phyloP scores from a whole-genome alignment of 2,113 vertebrate genomes.

The Myanophis thanlyinensis region DNA sequence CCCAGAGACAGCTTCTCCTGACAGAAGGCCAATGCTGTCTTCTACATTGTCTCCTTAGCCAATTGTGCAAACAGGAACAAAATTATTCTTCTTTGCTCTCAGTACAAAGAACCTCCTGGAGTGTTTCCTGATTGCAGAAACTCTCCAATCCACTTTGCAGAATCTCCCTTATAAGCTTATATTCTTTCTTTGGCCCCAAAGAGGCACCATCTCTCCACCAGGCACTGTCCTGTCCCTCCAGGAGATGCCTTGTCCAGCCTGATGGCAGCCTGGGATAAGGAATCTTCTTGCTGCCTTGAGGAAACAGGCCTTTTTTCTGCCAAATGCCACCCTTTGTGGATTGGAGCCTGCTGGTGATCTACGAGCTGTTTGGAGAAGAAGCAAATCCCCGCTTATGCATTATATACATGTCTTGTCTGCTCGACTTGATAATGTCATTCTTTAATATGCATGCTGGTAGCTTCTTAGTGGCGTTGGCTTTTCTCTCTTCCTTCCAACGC shows the following conservation, averaged over 20 bases:
- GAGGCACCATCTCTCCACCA: too few relatives aligned
- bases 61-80: background rate
- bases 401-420: constrained; percentile 66
- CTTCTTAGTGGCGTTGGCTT: constrained; percentile 51
- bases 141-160: background rate
- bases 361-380: constrained; percentile 60
- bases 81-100: background rate
- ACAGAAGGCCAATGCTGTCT: background rate
- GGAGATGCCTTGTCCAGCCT: rapidly evolving
- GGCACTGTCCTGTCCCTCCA: rapidly evolving
- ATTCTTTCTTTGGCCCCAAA: background rate
- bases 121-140: background rate
- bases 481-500: constrained; percentile 30
- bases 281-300: background rate
- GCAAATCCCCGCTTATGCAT: constrained; percentile 45
- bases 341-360: constrained; percentile 59
- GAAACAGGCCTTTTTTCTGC: constrained; percentile 4
- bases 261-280: background rate
- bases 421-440: constrained; percentile 67
- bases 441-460: constrained; percentile 65
- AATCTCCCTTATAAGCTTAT: background rate
- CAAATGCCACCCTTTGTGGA: constrained; percentile 38
- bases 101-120: too few relatives aligned
- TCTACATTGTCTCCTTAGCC: too few relatives aligned
- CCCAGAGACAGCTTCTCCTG: background rate